Base-by-base conservation (phyloP, 2,113 vertebrate genomes). In the Solenodon paradoxus region DNA sequence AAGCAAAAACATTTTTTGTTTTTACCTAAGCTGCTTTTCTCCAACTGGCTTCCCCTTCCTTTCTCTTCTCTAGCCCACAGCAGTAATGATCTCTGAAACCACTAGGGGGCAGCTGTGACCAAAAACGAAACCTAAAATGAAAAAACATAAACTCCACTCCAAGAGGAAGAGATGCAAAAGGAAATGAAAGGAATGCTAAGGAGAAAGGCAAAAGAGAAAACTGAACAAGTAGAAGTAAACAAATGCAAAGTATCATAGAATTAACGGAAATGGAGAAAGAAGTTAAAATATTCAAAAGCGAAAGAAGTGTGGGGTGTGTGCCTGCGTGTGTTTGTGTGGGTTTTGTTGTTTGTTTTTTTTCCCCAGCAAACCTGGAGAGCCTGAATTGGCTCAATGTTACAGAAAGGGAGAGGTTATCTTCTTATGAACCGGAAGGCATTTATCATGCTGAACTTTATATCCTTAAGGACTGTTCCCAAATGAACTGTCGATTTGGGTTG, bases 101-200 rank as follows among this genome's bases (percentile, higher is more conserved):
- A 82, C 96, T 6, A n/a, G 97, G 96, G 97, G 94, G 96, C 97
- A 98, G 97, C 1, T 92, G 97, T 96, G 97, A 98, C 97, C 97
- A 96, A 75, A 98, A 98, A 98, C 97, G 97, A 72, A 92, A 66
- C 77, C 49, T 15, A 17, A 4, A 53, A 28, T 45, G 81, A 45
- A 4, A 64, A 45, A 57, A 55, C 10, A n/a, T 0, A 51, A 74
- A 0, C 24, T 40, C n/a, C 94, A 94, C 71, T 66, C 68, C 71
- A 35, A 16, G 75, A 82, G 57, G 75, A 53, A 90, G 57, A 85
- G 13, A 81, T 57, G 78, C 20, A 17, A 68, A 74, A 86, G 92
- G 45, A 96, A 97, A 88, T 0, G 5, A 86, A 86, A 59, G 55
- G 69, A 94, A 72, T 1, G 59, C 57, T 86, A 69, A 96, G 88